Percentiles rank a stretch among this genome's conserved stretches.
phyloP scores from a whole-genome alignment of 2,113 vertebrate genomes.

The Nannobrachium achirus region DNA sequence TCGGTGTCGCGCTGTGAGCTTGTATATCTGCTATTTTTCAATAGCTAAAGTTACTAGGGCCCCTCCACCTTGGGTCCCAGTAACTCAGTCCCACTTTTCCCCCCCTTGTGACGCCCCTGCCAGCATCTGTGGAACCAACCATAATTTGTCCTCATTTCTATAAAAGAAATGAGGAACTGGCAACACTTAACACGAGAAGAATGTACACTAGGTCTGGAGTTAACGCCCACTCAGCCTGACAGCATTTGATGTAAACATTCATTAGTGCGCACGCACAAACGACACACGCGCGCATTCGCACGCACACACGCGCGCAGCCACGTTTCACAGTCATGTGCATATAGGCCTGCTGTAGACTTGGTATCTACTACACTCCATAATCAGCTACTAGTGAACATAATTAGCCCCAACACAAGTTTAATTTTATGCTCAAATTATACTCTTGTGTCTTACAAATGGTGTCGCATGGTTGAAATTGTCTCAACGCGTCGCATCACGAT shows the following conservation, averaged over 20 bases:
- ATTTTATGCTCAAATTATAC: neutral
- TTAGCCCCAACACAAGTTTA: neutral
- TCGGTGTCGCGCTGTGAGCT: too few species aligned
- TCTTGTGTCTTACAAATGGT: neutral
- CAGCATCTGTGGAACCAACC: slow-evolving; percentile 46
- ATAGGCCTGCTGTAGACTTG: slow-evolving; percentile 15
- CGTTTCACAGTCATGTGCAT: neutral
- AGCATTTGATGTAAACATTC: slow-evolving; percentile 59
- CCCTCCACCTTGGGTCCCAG: too few species aligned
- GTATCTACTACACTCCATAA: neutral
- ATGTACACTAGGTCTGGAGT: slow-evolving; percentile 36
- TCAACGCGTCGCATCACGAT: too few species aligned
- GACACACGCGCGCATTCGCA: slow-evolving; percentile 4
- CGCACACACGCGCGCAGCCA: neutral
- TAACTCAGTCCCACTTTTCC: too few species aligned
- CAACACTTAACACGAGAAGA: slow-evolving; percentile 48
- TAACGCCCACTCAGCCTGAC: slow-evolving; percentile 56
- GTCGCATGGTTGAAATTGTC: too few species aligned
- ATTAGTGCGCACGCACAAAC: slow-evolving; percentile 40
- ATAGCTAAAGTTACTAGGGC: too few species aligned
- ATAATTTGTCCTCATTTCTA: slow-evolving; percentile 49
- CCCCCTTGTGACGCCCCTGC: too few species aligned
- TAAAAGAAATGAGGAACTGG: slow-evolving; percentile 41
- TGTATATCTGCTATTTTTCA: too few species aligned
- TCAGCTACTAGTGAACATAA: neutral